Percentiles rank a stretch among this genome's conserved stretches.
phyloP scores from a whole-genome alignment of 2,888 invertebrate species.

The Metellina segmentata region DNA sequence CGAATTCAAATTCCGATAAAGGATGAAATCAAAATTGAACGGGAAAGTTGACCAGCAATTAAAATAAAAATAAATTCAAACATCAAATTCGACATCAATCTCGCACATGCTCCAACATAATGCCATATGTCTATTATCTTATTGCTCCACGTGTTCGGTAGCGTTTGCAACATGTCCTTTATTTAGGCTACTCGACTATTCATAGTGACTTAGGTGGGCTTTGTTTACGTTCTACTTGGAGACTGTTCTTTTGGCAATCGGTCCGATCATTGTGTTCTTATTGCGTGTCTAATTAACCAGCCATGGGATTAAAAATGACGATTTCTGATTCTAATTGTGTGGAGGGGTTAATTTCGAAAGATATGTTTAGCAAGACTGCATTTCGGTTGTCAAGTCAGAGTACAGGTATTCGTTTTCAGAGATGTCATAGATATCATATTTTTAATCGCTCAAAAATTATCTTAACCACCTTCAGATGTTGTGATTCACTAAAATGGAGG shows the following conservation, averaged over 20 bases:
- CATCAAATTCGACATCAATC: no score
- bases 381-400: neutral
- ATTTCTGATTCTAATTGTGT: neutral
- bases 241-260: constrained; percentile 4
- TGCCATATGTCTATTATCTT: constrained; percentile 25
- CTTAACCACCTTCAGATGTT: neutral
- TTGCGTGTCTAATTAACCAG: constrained; percentile 10
- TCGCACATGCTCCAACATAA: neutral
- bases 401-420: neutral
- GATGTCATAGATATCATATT: neutral
- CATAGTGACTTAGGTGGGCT: constrained; percentile 27
- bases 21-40: no score
- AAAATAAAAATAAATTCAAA: no score
- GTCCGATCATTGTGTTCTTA: constrained; percentile 27
- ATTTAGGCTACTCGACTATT: constrained; percentile 28
- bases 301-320: constrained; percentile 10
- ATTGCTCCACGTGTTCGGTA: constrained; percentile 4
- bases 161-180: neutral
- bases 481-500: neutral
- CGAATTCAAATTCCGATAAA: no score
- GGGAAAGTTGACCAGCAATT: no score
- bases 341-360: neutral
- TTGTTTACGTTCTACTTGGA: constrained; percentile 69
- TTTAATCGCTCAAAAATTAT: neutral
- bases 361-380: neutral